Evolutionary conservation across 2,113 vertebrate genomes (phyloP).

Genomic region (Nannospalax galili): DNA sequence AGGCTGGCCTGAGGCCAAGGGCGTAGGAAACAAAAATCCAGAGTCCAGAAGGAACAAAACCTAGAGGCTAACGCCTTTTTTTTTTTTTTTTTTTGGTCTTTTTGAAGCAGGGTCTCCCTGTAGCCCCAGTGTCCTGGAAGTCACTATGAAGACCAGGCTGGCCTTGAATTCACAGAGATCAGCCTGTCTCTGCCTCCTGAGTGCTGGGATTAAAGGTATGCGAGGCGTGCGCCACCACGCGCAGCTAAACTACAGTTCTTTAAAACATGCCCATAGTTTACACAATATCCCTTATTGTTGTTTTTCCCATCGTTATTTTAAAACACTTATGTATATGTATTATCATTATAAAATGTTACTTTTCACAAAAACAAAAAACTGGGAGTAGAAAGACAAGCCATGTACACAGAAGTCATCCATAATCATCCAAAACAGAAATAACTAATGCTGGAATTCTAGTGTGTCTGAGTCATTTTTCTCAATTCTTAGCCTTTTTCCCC

Average conservation of each 20-base stretch:
- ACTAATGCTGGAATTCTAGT: not conserved
- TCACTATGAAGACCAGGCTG: too few relatives aligned
- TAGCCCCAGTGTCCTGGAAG: too few relatives aligned
- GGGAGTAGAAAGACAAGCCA: not conserved
- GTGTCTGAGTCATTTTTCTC: slow-evolving; percentile 13
- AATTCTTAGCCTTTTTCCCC: not conserved
- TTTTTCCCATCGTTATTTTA: slow-evolving; percentile 26
- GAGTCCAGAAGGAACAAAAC: not conserved
- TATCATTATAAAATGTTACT: slow-evolving; percentile 2
- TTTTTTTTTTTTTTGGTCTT: too few relatives aligned
- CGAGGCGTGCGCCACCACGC: too few relatives aligned
- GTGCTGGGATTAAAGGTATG: too few relatives aligned
- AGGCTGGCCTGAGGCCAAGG: not conserved
- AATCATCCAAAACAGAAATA: slow-evolving; percentile 27
- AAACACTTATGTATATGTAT: slow-evolving; percentile 17
- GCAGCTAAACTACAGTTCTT: not conserved
- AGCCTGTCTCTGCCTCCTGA: too few relatives aligned
- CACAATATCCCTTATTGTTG: not conserved
- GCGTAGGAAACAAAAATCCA: not conserved
- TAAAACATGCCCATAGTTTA: slow-evolving; percentile 37
- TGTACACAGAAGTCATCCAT: slow-evolving; percentile 1
- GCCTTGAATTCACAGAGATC: too few relatives aligned
- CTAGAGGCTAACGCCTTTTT: not conserved
- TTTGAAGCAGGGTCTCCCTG: too few relatives aligned
- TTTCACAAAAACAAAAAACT: slow-evolving; percentile 51